A percentile compares a stretch with the other conserved stretches of the same genome.
phyloP scores from a whole-genome alignment of 2,888 invertebrate species.

The Aricia artaxerxes region DNA sequence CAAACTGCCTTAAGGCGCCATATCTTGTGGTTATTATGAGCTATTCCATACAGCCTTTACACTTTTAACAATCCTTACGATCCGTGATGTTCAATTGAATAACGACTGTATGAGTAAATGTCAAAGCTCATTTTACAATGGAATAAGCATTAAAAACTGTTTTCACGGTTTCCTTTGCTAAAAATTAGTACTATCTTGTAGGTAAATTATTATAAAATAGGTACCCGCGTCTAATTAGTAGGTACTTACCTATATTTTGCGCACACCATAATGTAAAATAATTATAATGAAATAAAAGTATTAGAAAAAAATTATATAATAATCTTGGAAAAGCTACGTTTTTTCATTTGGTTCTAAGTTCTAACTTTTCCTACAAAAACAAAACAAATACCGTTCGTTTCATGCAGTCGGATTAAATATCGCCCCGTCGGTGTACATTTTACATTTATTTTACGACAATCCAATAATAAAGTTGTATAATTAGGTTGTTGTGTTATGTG shows the following conservation, averaged over 20 bases:
- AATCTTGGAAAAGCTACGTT: not conserved
- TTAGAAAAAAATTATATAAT: not conserved
- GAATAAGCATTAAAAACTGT: not conserved
- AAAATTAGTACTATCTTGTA: not conserved
- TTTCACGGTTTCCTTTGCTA: not conserved
- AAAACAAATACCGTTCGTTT: conserved; percentile 7
- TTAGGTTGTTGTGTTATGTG: conserved; percentile 17
- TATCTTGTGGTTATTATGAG: conserved; percentile 79
- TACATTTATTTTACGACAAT: conserved; percentile 27
- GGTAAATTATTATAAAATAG: not conserved
- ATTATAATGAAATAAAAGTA: too few species aligned
- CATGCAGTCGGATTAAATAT: not conserved
- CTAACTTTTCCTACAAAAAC: not conserved
- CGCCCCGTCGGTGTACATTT: not conserved
- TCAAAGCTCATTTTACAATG: not conserved
- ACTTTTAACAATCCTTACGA: not conserved
- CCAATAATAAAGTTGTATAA: conserved; percentile 23
- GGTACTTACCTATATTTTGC: too few species aligned
- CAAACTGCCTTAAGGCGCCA: conserved; percentile 75
- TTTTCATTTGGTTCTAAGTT: not conserved
- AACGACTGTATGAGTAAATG: not conserved
- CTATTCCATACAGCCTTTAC: conserved; percentile 64
- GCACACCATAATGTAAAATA: too few species aligned
- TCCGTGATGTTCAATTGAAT: conserved; percentile 34
- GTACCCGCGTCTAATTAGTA: not conserved